Base-by-base conservation (phyloP, 2,113 vertebrate genomes). In the Myanophis thanlyinensis region DNA sequence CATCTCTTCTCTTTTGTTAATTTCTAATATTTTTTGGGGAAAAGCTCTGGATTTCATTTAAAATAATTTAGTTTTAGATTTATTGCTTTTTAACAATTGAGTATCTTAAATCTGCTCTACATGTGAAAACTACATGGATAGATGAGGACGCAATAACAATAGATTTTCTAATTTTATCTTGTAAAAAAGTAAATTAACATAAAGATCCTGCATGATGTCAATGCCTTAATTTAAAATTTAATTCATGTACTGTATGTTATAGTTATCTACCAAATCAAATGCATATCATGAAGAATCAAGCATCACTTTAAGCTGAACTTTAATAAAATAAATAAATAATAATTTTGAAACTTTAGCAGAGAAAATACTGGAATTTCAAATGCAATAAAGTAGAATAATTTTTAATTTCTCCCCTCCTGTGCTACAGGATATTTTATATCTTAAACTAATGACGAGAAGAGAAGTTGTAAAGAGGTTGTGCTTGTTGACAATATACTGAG, bases 201-300 rank as follows among this genome's bases (percentile, higher is more conserved):
- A 49, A 49, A 87, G 47, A 15, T 47, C 46, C 48, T 49, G 2
- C 2, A 87, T 87, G 25, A 15, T 87, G 22, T 12, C 12, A 47
- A 86, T 48, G 12, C 84, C 80, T 85, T 44, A 85, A 46, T 85
- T 46, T 85, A 47, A 27, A 85, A 85, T 20, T 85, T 85, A 85
- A 44, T 13, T 35, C 30, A 35, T n/a, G 30, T n/a, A 67, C n/a
- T n/a, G 30, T n/a, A 67, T 67, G 12, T n/a, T n/a, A 67, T 91
- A 95, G 94, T 95, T 95, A 91, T 93, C 96, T 95, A 85, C 93
- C 96, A 95, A 93, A 46, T 0, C 91, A 93, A 96, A 93, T 94
- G 35, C 59, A 92, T 85, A 90, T 92, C 95, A 94, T 94, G 96
- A 93, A 96, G 92, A 94, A 92, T 95, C 93, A 56, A 93, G 91